A percentile compares a stretch with the other conserved stretches of the same genome.
Conservation (phyloP, 2,888 invertebrate species). For the Drosophila testacea region DNA sequence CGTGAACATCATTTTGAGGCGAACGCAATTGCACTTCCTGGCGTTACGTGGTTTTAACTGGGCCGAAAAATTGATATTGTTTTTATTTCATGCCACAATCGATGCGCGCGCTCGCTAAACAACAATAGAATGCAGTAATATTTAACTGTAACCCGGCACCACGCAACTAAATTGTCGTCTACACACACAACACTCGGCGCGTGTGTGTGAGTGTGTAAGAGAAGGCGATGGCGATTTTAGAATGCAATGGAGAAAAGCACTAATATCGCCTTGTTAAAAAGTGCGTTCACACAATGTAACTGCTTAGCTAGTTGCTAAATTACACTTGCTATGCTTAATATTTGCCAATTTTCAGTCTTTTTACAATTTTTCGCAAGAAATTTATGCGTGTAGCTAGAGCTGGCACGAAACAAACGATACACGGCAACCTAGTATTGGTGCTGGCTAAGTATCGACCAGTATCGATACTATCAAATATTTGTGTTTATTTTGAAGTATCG, state of each 20-base stretch:
- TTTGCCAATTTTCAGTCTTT: slow-evolving; percentile 31
- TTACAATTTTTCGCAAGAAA: slow-evolving; percentile 55
- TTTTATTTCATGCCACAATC: slow-evolving; percentile 61
- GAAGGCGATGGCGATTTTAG: slow-evolving; percentile 34
- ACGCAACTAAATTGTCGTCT: slow-evolving; percentile 73
- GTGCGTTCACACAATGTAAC: slow-evolving; percentile 25
- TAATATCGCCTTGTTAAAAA: slow-evolving; percentile 2
- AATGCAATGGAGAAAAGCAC: slow-evolving; percentile 29
- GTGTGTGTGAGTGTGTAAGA: slow-evolving; percentile 26
- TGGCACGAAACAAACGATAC: slow-evolving; percentile 52
- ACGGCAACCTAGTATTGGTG: slow-evolving; percentile 23
- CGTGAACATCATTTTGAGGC: slow-evolving; percentile 82
- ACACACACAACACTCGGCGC: slow-evolving; percentile 50
- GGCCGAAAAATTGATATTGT: slow-evolving; percentile 32
- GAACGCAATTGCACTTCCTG: slow-evolving; percentile 34
- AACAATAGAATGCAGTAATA: slow-evolving; percentile 60
- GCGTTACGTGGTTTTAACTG: slow-evolving; percentile 53
- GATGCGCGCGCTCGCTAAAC: slow-evolving; percentile 50
- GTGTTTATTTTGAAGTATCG: background rate
- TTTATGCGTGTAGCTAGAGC: slow-evolving; percentile 64
- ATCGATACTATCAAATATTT: slow-evolving; percentile 24
- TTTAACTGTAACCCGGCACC: slow-evolving; percentile 78
- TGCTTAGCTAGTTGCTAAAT: slow-evolving; percentile 7
- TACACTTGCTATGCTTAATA: slow-evolving; percentile 23
- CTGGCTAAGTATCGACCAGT: too few species aligned